Evolutionary conservation across 2,113 vertebrate species (phyloP).

Genomic region (Origma solitaria): DNA sequence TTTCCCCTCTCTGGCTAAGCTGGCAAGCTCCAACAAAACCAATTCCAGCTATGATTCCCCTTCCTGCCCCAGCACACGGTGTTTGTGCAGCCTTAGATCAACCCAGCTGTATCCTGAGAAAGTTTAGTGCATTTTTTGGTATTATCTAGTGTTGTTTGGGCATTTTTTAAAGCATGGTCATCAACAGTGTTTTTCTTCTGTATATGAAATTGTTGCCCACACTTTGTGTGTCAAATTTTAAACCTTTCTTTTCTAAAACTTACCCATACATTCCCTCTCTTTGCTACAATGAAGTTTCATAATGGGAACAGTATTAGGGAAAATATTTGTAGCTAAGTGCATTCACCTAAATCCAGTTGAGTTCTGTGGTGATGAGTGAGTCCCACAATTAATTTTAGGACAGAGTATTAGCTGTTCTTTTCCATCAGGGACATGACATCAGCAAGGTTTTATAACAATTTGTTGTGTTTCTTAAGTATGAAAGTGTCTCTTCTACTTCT

Average conservation of each 20-base stretch:
- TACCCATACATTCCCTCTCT: background rate
- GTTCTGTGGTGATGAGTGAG: background rate
- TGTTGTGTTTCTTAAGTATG: background rate
- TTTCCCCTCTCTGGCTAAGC: background rate
- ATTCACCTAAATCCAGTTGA: background rate
- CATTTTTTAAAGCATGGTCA: rapidly evolving
- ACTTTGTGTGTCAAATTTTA: background rate
- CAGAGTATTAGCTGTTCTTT: background rate
- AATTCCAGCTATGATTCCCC: background rate
- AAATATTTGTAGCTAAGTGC: background rate
- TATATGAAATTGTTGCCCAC: background rate
- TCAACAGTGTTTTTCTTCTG: background rate
- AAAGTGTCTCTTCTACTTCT: background rate
- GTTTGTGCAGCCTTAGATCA: background rate
- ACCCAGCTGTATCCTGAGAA: background rate
- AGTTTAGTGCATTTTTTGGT: background rate
- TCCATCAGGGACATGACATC: background rate
- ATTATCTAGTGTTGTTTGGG: background rate
- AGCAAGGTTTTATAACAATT: background rate
- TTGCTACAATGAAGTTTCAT: background rate
- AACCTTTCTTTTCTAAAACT: background rate
- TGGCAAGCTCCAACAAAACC: background rate
- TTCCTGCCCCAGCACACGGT: rapidly evolving
- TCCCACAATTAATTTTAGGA: background rate
- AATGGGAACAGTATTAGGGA: background rate